Evolutionary conservation across 2,888 invertebrate species (phyloP).

Genomic region (Odiellus spinosus): DNA sequence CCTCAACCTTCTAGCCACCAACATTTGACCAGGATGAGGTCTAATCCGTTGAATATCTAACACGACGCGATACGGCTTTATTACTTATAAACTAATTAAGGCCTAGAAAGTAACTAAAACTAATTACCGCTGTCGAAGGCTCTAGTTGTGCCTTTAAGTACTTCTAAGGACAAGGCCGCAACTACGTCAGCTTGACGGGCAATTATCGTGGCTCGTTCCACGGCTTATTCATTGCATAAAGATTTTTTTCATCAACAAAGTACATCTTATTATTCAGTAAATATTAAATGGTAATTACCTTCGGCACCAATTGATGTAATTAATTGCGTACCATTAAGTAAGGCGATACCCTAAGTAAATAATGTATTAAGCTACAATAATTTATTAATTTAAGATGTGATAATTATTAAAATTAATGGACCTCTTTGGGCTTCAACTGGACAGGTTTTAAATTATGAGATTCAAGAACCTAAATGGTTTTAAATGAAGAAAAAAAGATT

Average conservation of each 20-base stretch:
- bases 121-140: constrained; percentile 43
- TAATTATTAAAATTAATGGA: constrained; percentile 16
- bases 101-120: background rate
- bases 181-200: constrained; percentile 47
- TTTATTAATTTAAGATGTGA: background rate
- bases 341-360: constrained; percentile 36
- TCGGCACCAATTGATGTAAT: constrained; percentile 47
- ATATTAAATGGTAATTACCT: constrained; percentile 28
- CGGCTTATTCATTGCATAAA: too few species aligned
- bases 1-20: constrained; percentile 41
- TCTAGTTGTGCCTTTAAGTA: constrained; percentile 45
- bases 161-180: constrained; percentile 45
- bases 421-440: constrained; percentile 42
- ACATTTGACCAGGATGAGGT: constrained; percentile 44
- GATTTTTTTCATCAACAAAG: too few species aligned
- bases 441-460: constrained; percentile 41
- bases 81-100: background rate
- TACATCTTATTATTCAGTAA: too few species aligned
- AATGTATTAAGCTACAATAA: background rate
- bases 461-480: constrained; percentile 39
- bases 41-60: constrained; percentile 43
- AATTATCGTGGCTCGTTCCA: constrained; percentile 41
- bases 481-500: too few species aligned
- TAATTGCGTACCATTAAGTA: constrained; percentile 51
- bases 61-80: constrained; percentile 9